Evolutionary conservation across 2,113 vertebrate genomes (phyloP).

Genomic region (Chelonoidis abingdonii): DNA sequence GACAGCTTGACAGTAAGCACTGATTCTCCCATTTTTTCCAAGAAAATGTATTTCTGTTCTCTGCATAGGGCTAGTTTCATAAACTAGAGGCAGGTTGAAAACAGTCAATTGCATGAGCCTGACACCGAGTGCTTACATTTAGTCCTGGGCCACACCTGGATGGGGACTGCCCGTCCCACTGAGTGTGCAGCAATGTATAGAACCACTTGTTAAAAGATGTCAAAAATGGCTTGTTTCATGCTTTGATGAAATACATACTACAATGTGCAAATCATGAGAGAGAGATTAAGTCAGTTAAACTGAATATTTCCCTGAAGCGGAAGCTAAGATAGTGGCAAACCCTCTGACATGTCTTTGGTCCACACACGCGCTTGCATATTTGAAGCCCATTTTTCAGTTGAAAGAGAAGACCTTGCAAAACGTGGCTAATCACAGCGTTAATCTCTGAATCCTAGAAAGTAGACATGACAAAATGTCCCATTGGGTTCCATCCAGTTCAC

Average conservation of each 20-base stretch:
- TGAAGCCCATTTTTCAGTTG: not conserved
- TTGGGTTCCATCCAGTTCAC: not conserved
- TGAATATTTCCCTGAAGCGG: not conserved
- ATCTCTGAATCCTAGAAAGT: not conserved
- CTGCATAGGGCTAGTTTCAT: not conserved
- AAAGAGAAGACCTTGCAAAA: not conserved
- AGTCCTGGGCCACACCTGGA: not conserved
- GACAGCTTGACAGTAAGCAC: not conserved
- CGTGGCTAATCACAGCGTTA: not conserved
- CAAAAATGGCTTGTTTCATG: not conserved
- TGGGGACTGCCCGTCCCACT: not conserved
- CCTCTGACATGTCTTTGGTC: not conserved
- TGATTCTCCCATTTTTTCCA: not conserved
- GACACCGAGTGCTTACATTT: not conserved
- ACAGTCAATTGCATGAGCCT: not conserved
- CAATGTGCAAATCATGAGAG: fast-evolving
- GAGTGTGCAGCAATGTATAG: not conserved
- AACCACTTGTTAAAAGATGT: not conserved
- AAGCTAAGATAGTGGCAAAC: not conserved
- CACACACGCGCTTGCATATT: not conserved
- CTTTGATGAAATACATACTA: not conserved
- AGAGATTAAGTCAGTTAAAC: not conserved
- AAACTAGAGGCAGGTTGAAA: not conserved
- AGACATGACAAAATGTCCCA: constrained; percentile 34
- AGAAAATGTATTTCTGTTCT: not conserved